phyloP scores from a whole-genome alignment of 2,797 vertebrate genomes.

The Brachyalestes nurse region DNA sequence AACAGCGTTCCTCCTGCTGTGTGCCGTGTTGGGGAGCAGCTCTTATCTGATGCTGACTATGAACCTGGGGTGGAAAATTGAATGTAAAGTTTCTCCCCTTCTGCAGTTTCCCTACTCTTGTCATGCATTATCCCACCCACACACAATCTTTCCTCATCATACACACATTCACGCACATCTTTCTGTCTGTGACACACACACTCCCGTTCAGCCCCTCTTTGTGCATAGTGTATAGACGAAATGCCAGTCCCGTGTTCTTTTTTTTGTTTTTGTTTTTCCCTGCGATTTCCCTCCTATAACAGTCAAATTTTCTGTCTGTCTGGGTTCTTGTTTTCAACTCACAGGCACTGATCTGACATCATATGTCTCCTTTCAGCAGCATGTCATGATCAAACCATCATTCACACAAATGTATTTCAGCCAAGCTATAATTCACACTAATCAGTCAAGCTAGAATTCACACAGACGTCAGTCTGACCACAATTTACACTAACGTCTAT shows the following conservation, averaged over 20 bases:
- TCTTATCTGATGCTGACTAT: not conserved
- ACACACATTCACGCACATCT: not conserved
- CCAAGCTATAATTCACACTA: not conserved
- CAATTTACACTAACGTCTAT: not conserved
- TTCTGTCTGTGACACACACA: not conserved
- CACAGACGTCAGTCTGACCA: not conserved
- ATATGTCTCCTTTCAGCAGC: not conserved
- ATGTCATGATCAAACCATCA: not conserved
- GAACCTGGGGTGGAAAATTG: slow-evolving; percentile 4
- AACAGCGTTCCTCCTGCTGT: not conserved
- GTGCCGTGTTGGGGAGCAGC: not conserved
- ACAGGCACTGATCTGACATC: not conserved
- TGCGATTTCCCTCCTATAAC: not conserved
- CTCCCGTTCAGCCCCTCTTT: not conserved
- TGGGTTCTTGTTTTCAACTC: not conserved
- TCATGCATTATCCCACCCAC: not conserved
- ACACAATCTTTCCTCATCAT: not conserved
- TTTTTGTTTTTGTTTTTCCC: not conserved
- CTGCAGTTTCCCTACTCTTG: not conserved
- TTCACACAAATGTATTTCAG: not conserved
- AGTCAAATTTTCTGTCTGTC: not conserved
- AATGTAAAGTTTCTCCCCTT: slow-evolving; percentile 6
- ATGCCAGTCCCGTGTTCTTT: too few relatives aligned
- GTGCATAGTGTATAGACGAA: not conserved
- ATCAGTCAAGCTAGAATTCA: not conserved